These are phyloP conservation scores for Belonocnema kinseyi DNA, from an alignment of 1,140 invertebrate species.

Conservation along the genomic window DNA sequence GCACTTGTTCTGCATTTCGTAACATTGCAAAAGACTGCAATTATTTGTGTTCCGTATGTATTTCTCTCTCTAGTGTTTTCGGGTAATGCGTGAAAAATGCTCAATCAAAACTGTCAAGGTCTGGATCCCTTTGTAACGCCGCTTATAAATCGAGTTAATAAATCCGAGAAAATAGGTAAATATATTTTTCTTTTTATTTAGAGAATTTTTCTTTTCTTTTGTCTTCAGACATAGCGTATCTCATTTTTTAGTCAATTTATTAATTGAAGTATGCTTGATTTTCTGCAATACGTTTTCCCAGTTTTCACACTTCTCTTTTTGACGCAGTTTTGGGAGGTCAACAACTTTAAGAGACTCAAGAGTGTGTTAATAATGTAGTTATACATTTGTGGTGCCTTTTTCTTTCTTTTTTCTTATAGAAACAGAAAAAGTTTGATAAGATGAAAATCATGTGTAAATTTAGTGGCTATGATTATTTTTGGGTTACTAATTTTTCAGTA, in stretches of 20 bases:
- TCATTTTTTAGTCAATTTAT: not conserved
- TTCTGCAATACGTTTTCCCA: not conserved
- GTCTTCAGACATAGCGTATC: too few relatives aligned
- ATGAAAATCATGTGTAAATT: too few relatives aligned
- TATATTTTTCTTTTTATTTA: too few relatives aligned
- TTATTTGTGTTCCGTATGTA: not conserved
- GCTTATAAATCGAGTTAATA: not conserved
- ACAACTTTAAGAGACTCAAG: too few relatives aligned
- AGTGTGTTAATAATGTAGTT: too few relatives aligned
- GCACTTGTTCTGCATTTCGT: not conserved
- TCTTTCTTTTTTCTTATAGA: too few relatives aligned
- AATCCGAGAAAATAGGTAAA: not conserved
- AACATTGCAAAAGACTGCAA: not conserved
- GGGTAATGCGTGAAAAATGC: not conserved
- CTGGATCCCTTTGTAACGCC: not conserved
- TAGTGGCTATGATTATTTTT: too few relatives aligned
- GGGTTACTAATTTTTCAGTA: too few relatives aligned
- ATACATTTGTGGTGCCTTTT: too few relatives aligned
- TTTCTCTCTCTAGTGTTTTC: not conserved
- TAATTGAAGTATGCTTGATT: not conserved
- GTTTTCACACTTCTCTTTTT: not conserved
- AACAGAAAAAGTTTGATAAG: too few relatives aligned
- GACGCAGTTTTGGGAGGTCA: slow-evolving; percentile 8
- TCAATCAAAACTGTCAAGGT: not conserved
- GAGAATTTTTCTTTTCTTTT: too few relatives aligned